Base-by-base conservation (phyloP, 2,888 invertebrate species). In the Parnassius glacialis region DNA sequence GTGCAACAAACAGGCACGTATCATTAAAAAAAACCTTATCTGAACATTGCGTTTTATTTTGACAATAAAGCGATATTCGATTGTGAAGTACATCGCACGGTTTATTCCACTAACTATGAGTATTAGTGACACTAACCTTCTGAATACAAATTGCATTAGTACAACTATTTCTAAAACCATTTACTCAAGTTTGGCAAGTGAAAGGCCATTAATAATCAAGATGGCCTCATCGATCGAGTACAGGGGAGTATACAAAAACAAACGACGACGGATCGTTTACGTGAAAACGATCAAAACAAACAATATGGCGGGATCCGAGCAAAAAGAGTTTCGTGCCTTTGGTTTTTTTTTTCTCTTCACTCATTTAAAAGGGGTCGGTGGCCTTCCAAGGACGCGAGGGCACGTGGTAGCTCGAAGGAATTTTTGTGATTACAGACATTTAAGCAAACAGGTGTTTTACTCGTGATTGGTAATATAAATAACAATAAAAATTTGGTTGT, bases 251-350 rank as follows among this genome's bases (percentile, higher is more conserved):
- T 72, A 81, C 79, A 76, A 68, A 70, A 72, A 75, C 74, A 78
- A 80, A 78, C 73, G 74, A 77, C 48, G 76, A 73, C 74, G 77
- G 75, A 77, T 78, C 79, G 78, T 85, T 86, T 84, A 85, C 81
- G 83, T 84, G 81, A 84, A 87, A 87, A 84, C 86, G 83, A 87
- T 86, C 84, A 87, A 89, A 90, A 88, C 87, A 90, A 90, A 90
- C 85, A 83, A 83, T 82, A 83, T 76, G 81, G 70, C 76, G 74
- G 79, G 82, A 78, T 80, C 71, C 73, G 75, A 71, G 78, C 83
- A 85, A 86, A 88, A 88, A 84, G 78, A 69, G 76, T 78, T 76
- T 76, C 79, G 48, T 48, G 16, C 13, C 74, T 79, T 79, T 77
- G 75, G 76, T 80, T 71, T 68, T 70, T 68, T 70, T 75, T 81